These are phyloP conservation scores for Gobius niger DNA, from an alignment of 2,113 vertebrate genomes.

Conservation along the genomic window DNA sequence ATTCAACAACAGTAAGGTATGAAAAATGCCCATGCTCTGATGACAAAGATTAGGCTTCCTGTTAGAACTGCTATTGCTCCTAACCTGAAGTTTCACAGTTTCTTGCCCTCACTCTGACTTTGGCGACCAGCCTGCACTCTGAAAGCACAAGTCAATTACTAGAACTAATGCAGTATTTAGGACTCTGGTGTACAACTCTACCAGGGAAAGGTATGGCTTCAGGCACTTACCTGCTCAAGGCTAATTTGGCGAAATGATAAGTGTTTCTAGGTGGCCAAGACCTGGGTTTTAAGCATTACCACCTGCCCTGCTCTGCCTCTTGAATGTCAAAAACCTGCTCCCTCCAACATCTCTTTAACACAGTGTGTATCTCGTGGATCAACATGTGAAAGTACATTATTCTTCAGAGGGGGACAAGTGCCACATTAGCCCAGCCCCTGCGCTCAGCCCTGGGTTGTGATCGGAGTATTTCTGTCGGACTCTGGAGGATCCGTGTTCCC, in stretches of 20 bases:
- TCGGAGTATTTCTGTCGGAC: slow-evolving; percentile 25
- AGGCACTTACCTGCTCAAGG: not conserved
- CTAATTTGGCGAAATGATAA: not conserved
- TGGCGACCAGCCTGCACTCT: not conserved
- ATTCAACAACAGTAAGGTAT: too few relatives aligned
- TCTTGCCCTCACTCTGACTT: not conserved
- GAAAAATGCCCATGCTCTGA: not conserved
- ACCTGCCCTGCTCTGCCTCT: not conserved
- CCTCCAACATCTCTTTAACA: not conserved
- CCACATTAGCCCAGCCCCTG: not conserved
- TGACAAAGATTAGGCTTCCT: not conserved
- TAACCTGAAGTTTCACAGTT: not conserved
- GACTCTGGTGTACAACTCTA: not conserved
- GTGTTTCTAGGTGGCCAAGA: not conserved
- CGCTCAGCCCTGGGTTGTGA: not conserved
- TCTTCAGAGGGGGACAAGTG: not conserved
- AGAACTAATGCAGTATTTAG: slow-evolving; percentile 9
- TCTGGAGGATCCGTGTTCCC: slow-evolving; percentile 44
- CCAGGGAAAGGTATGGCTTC: slow-evolving; percentile 13
- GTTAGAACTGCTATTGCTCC: not conserved
- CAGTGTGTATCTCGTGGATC: not conserved
- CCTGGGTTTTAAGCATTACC: not conserved
- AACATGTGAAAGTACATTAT: not conserved
- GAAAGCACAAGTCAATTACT: slow-evolving; percentile 6
- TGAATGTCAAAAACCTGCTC: not conserved